A percentile compares a stretch with the other conserved stretches of the same genome.
These are phyloP conservation scores for Xanthia icteritia DNA, from an alignment of 2,888 invertebrate species.

Conservation along the genomic window DNA sequence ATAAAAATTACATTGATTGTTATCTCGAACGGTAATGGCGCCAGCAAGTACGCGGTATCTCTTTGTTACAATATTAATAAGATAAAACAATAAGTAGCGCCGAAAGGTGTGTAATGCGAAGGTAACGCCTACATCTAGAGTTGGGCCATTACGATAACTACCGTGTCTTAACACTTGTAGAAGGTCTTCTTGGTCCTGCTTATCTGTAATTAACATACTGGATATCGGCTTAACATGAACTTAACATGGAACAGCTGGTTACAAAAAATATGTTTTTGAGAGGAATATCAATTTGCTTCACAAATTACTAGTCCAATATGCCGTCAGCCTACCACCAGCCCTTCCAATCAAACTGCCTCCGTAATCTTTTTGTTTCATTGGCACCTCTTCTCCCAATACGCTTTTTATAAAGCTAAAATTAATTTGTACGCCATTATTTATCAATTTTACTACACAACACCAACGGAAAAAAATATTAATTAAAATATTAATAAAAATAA, in stretches of 20 bases:
- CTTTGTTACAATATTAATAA: constrained; percentile 53
- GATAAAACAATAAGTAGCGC: constrained; percentile 53
- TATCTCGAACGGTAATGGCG: constrained; percentile 59
- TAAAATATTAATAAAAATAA: constrained; percentile 21
- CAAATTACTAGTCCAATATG: constrained; percentile 19
- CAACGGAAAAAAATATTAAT: constrained; percentile 4
- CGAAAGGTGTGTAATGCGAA: constrained; percentile 54
- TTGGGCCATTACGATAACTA: constrained; percentile 45
- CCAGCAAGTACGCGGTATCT: constrained; percentile 54
- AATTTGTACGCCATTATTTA: neutral
- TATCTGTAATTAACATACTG: constrained; percentile 54
- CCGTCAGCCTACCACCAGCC: neutral
- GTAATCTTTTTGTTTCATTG: neutral
- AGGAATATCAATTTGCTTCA: constrained; percentile 36
- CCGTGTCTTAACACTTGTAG: constrained; percentile 46
- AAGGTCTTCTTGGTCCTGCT: constrained; percentile 31
- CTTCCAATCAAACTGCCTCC: neutral
- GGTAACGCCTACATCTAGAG: constrained; percentile 52
- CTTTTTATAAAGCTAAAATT: neutral
- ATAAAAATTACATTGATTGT: constrained; percentile 12
- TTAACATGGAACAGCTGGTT: constrained; percentile 28
- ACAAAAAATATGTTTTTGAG: constrained; percentile 34
- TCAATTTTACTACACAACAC: neutral
- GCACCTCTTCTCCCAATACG: neutral
- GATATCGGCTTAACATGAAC: constrained; percentile 44